Base-by-base conservation (phyloP, 1,140 invertebrate species). In the Diabrotica virgifera region DNA sequence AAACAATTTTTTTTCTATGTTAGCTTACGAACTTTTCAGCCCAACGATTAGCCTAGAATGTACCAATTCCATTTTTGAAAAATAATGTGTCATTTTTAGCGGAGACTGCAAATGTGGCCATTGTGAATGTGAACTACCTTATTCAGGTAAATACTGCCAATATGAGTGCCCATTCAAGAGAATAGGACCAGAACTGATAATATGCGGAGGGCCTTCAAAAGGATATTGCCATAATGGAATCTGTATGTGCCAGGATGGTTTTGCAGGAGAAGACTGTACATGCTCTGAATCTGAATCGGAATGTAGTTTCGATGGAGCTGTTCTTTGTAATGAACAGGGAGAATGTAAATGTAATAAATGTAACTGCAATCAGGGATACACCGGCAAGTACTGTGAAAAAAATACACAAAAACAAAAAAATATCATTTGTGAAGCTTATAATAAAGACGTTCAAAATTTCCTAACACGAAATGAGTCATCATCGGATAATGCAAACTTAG, bases 331-430 rank as follows among this genome's bases (percentile, higher is more conserved):
- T 56, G 67, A 56, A 2, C 62, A 70, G 24, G 75, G 76, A 11
- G 53, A 5, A n/a, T 77, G 76, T 52, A 14, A 67, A 24, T 77
- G 76, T 40, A 72, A 74, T 9, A 64, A 66, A 50, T 77, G 76
- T 52, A 14, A 66, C 0, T 72, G 72, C 50, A 13, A 58, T 5
- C 13, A 56, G 10, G 70, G 59, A 12, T 72, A 64, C 51, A 50
- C n/a, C 2, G 76, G 76, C 11, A 59, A 57, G 5, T 74, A 66
- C 56, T 77, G 76, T 59, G 70, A 77, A 62, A 62, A 50, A 11
- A 76, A 72, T 52, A 24, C 7, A 35, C 36, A 53, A 0, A 56
- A 68, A 6, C 8, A 8, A n/a, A 59, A 62, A 5, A 70, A 64
- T 5, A 70, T 64, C 12, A 64, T 74, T 5, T 75, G 73, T 63